phyloP scores from a whole-genome alignment of 2,888 invertebrate genomes.

The Drosophila fungiperda region DNA sequence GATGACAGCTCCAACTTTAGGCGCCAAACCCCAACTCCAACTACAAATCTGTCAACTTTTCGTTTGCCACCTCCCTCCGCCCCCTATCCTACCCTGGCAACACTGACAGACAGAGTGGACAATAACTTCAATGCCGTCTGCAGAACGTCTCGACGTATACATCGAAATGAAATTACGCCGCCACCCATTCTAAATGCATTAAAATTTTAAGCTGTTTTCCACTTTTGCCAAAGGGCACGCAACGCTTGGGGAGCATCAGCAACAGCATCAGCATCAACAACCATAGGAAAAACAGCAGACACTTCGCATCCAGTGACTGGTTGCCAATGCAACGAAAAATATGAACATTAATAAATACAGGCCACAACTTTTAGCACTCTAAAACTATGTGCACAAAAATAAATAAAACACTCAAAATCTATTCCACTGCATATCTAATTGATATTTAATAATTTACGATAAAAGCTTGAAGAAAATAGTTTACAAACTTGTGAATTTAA shows the following conservation, averaged over 20 bases:
- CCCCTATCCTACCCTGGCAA: not conserved
- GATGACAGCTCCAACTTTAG: slow-evolving; percentile 39
- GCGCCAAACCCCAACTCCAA: slow-evolving; percentile 18
- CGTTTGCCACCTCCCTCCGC: not conserved
- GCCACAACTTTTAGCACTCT: slow-evolving; percentile 11
- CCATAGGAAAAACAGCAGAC: slow-evolving; percentile 6
- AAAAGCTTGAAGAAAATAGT: not conserved
- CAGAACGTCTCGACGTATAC: slow-evolving; percentile 29
- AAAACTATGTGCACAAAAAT: not conserved
- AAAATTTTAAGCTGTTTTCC: slow-evolving; percentile 50
- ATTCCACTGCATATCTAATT: not conserved
- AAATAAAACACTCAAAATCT: not conserved
- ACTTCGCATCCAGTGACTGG: slow-evolving; percentile 18
- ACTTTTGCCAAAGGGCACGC: slow-evolving; percentile 5
- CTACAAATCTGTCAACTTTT: slow-evolving; percentile 20
- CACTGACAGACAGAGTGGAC: slow-evolving; percentile 22
- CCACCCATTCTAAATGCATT: slow-evolving; percentile 33
- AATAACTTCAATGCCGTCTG: slow-evolving; percentile 40
- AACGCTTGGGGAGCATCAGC: slow-evolving; percentile 11
- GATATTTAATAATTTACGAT: not conserved
- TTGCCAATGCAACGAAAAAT: slow-evolving; percentile 22
- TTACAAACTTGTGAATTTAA: not conserved
- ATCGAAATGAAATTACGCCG: slow-evolving; percentile 54
- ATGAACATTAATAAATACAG: slow-evolving; percentile 12
- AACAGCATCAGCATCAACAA: slow-evolving; percentile 34